A percentile compares a stretch with the other conserved stretches of the same genome.
phyloP scores from a whole-genome alignment of 2,888 invertebrate species.

The Hofmannophila pseudospretella region DNA sequence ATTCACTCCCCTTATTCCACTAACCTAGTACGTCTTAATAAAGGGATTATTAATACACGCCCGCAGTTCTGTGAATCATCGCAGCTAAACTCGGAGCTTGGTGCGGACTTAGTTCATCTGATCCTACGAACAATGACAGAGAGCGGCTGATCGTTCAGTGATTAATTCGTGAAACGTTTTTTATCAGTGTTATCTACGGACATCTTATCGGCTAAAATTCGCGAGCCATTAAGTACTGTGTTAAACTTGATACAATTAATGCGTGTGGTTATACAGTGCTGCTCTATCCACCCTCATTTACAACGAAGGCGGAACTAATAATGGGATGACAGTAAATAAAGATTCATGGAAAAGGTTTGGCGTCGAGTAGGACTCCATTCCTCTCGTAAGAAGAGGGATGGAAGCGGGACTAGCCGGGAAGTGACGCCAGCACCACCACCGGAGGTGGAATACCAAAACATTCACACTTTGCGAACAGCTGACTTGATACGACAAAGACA shows the following conservation, averaged over 20 bases:
- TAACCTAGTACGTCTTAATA: slow-evolving; percentile 71
- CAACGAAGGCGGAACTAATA: slow-evolving; percentile 34
- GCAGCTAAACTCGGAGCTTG: slow-evolving; percentile 3
- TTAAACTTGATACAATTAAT: neutral
- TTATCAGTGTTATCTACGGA: slow-evolving; percentile 24
- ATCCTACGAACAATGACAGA: slow-evolving; percentile 51
- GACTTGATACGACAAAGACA: slow-evolving; percentile 71
- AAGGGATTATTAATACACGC: slow-evolving; percentile 50
- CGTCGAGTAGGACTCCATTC: slow-evolving; percentile 77
- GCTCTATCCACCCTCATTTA: slow-evolving; percentile 6
- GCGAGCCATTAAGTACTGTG: neutral
- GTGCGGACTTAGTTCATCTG: slow-evolving; percentile 16
- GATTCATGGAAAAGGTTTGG: slow-evolving; percentile 78
- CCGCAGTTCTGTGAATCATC: slow-evolving; percentile 30
- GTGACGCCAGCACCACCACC: slow-evolving; percentile 57
- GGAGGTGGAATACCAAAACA: slow-evolving; percentile 72
- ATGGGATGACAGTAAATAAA: slow-evolving; percentile 73
- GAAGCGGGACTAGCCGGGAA: slow-evolving; percentile 69
- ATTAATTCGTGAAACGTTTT: slow-evolving; percentile 31
- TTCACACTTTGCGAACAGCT: slow-evolving; percentile 71
- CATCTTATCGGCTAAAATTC: slow-evolving; percentile 14
- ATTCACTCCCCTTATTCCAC: slow-evolving; percentile 71
- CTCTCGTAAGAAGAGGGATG: slow-evolving; percentile 77
- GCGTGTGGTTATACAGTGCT: slow-evolving; percentile 4
- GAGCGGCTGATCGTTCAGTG: slow-evolving; percentile 51